phyloP scores from a whole-genome alignment of 2,113 vertebrate species.

The Hippolais icterina region DNA sequence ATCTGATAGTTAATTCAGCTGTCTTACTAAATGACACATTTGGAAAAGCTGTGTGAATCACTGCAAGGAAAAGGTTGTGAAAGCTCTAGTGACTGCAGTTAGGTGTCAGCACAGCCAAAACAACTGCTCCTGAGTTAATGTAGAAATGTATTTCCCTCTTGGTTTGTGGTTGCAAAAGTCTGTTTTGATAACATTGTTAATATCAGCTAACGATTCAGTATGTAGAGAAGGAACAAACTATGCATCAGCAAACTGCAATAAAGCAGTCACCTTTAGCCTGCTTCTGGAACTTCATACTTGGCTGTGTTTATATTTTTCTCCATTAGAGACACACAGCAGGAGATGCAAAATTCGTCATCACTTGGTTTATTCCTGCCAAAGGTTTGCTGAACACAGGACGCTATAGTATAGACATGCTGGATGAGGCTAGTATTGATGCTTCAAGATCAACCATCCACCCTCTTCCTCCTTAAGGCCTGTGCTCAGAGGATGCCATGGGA shows the following conservation, averaged over 20 bases:
- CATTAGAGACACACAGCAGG: slow-evolving; percentile 1
- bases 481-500: background rate
- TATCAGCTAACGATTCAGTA: background rate
- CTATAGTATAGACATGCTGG: background rate
- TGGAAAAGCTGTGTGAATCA: background rate
- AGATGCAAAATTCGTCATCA: background rate
- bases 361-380: background rate
- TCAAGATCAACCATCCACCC: background rate
- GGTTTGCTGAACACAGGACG: background rate
- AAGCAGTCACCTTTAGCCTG: background rate
- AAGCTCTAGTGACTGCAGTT: background rate
- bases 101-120: background rate
- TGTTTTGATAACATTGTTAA: background rate
- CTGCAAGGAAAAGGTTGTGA: background rate
- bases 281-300: background rate
- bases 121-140: background rate
- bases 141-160: background rate
- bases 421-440: background rate
- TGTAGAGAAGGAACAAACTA: background rate
- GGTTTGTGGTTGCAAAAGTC: background rate
- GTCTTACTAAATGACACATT: background rate
- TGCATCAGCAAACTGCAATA: background rate
- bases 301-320: slow-evolving; percentile 32
- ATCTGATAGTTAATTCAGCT: background rate
- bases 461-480: background rate